A percentile compares a stretch with the other conserved stretches of the same genome.
These are phyloP conservation scores for Upupa epops DNA, from an alignment of 2,113 vertebrate genomes.

Conservation along the genomic window DNA sequence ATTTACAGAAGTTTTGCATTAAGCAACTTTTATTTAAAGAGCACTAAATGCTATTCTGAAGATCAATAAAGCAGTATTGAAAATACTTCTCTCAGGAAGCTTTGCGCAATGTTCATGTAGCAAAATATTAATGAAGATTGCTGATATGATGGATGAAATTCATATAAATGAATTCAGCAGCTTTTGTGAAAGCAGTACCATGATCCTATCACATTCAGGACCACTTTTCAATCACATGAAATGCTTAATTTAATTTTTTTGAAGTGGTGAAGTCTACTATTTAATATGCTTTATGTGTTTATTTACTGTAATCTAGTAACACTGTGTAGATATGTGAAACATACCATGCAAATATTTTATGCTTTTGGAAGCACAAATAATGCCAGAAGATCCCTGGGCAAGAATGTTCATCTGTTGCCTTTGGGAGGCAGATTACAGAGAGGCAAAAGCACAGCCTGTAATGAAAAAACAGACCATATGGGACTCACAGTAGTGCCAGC, in stretches of 20 bases:
- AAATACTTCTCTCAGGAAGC: not conserved
- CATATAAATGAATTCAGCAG: not conserved
- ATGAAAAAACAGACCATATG: conserved; percentile 18
- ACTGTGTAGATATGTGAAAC: not conserved
- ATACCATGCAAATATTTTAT: conserved; percentile 28
- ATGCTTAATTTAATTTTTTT: not conserved
- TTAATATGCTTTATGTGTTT: not conserved
- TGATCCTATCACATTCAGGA: not conserved
- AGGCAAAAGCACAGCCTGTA: conserved; percentile 1
- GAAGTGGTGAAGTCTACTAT: not conserved
- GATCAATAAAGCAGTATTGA: not conserved
- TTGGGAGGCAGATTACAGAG: not conserved
- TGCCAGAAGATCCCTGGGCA: conserved; percentile 42
- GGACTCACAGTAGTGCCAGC: not conserved
- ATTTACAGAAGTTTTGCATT: conserved; percentile 23
- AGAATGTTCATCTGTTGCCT: conserved; percentile 46
- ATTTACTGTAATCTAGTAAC: not conserved
- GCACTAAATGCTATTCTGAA: not conserved
- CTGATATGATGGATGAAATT: not conserved
- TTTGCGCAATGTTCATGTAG: not conserved
- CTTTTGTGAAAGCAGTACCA: not conserved
- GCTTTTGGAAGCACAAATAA: conserved; percentile 12
- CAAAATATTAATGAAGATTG: not conserved
- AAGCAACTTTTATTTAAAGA: conserved; percentile 11
- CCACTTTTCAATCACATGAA: not conserved